These are phyloP conservation scores for Sandelia bainsii DNA, from an alignment of 2,797 vertebrate genomes.

Conservation along the genomic window DNA sequence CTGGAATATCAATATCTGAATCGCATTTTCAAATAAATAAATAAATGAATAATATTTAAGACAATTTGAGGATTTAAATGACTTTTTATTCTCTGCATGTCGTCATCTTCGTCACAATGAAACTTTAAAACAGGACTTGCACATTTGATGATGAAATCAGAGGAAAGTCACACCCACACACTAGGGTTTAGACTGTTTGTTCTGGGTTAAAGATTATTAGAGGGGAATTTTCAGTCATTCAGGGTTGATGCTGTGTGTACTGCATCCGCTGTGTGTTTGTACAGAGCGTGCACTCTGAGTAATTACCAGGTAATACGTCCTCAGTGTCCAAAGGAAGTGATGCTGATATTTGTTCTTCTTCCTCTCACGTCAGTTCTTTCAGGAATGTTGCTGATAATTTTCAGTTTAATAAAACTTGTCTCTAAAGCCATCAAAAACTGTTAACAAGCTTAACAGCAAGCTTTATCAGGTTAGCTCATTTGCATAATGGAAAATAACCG, in stretches of 20 bases:
- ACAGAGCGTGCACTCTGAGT: neutral
- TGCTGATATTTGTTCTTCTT: conserved; percentile 30
- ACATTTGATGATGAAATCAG: neutral
- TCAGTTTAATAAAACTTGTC: neutral
- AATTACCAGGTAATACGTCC: neutral
- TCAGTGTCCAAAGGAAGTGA: conserved; percentile 4
- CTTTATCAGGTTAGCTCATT: no score
- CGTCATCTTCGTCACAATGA: neutral
- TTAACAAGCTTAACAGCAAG: no score
- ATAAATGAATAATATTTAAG: neutral
- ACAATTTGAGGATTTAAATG: neutral
- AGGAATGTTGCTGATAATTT: conserved; percentile 11
- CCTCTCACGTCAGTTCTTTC: neutral
- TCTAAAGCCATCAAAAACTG: no score
- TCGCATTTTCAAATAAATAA: neutral
- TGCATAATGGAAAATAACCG: no score
- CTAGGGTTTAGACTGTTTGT: conserved; percentile 20
- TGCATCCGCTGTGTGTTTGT: conserved; percentile 20
- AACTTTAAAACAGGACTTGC: neutral
- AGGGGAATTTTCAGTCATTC: conserved; percentile 51
- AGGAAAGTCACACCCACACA: neutral
- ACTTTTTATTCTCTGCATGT: neutral
- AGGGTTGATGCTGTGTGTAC: neutral
- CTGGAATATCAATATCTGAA: neutral
- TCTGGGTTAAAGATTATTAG: neutral